Evolutionary conservation across 1,140 invertebrate genomes (phyloP), one percentile per base, ranked within the genome.

Genomic region (Maniola jurtina): DNA sequence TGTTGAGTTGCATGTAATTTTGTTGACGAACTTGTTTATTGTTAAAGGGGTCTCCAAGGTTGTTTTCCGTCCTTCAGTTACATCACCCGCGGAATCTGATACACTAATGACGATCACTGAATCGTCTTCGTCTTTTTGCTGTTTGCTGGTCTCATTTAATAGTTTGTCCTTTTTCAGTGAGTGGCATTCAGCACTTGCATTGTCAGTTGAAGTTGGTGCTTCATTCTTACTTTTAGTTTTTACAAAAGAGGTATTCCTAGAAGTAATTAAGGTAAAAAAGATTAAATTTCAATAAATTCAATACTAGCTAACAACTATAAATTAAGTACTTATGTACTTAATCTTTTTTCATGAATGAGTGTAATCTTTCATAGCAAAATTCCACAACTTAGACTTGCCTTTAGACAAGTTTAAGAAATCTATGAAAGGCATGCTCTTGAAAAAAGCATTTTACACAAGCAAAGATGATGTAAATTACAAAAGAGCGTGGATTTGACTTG

Each of bases 1-100:
- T 3, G 88, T 91, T 0, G 87, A 90, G 36, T 88, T 86, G 56
- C 84, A 76, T 50, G 82, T 81, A 11, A 90, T 81, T 45, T 85
- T 73, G 68, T 80, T 77, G 34, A 80, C 81, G 75, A 91, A 90
- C 64, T 83, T 89, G 14, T 73, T 78, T 13, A 89, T 88, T 10
- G 77, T 86, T 0, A 80, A 15, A 2, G 89, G 89, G 11, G 89
- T 91, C 38, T 84, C 83, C 7, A 81, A 58, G 15, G 80, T 72
- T 13, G 60, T 66, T 55, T 55, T 55, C 13, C 16, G 14, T 9
- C 25, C 16, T 65, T 75, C 71, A 38, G 64, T 66, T 59, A 72
- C 62, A n/a, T 82, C 78, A n/a, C 52, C 67, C 16, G 73, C 42
- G 7, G 72, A 69, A 48, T 76, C 74, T 13, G 73, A 75, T 64